phyloP scores from a whole-genome alignment of 2,797 vertebrate species.

The Forpus xanthops region DNA sequence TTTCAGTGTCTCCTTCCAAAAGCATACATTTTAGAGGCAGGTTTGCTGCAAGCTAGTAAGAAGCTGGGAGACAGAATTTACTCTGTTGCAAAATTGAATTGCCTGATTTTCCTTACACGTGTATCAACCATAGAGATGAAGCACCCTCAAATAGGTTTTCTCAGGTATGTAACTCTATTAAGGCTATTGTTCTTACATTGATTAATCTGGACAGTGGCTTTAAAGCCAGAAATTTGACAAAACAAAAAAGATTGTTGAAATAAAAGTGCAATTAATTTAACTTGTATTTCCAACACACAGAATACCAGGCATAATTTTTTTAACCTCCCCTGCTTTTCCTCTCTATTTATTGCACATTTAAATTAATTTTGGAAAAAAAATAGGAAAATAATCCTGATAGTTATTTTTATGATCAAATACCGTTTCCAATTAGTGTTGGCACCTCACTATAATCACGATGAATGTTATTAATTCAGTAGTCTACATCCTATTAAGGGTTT shows the following conservation, averaged over 20 bases:
- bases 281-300: slow-evolving; percentile 16
- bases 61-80: not conserved
- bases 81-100: not conserved
- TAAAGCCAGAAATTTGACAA: slow-evolving; percentile 4
- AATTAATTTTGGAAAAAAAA: slow-evolving; percentile 37
- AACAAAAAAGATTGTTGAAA: slow-evolving; percentile 5
- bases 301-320: slow-evolving; percentile 35
- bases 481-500: slow-evolving; percentile 42
- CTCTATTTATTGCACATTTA: slow-evolving; percentile 45
- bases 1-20: not conserved
- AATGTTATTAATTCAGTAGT: slow-evolving; percentile 69
- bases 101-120: not conserved
- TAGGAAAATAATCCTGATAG: not conserved
- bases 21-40: not conserved
- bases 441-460: slow-evolving; percentile 62
- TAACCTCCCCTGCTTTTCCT: not conserved
- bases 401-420: slow-evolving; percentile 67
- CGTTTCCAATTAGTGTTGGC: slow-evolving; percentile 68
- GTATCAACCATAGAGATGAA: not conserved
- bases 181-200: not conserved
- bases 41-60: not conserved
- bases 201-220: not conserved
- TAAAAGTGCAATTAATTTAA: slow-evolving; percentile 34
- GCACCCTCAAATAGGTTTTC: not conserved
- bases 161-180: not conserved